Conservation (phyloP, 1,140 invertebrate species). For the Leucophenga varia region DNA sequence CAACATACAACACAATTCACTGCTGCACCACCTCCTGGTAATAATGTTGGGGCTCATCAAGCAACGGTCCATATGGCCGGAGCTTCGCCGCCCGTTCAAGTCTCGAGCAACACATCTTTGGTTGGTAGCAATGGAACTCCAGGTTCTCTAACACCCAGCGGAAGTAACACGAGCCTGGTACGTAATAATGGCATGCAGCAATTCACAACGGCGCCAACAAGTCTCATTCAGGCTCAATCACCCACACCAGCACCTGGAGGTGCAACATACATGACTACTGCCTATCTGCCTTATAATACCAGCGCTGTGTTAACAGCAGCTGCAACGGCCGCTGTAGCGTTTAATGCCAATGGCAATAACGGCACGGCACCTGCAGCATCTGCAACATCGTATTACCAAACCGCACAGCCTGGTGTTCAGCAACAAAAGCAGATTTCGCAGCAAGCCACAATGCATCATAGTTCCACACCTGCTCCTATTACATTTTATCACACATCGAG, state of each 20-base stretch:
- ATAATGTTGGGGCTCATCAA: slow-evolving; percentile 10
- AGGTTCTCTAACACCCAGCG: slow-evolving; percentile 21
- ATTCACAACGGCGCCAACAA: slow-evolving; percentile 33
- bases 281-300: slow-evolving; percentile 31
- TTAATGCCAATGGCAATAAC: slow-evolving; percentile 17
- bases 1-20: slow-evolving; percentile 10
- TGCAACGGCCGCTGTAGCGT: slow-evolving; percentile 22
- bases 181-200: slow-evolving; percentile 24
- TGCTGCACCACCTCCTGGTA: slow-evolving; percentile 12
- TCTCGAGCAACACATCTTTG: slow-evolving; percentile 14
- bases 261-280: slow-evolving; percentile 19
- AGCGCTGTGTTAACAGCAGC: slow-evolving; percentile 21
- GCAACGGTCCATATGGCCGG: slow-evolving; percentile 28
- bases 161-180: slow-evolving; percentile 21
- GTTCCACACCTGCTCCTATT: no score
- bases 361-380: neutral
- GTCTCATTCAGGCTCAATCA: slow-evolving; percentile 28
- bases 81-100: slow-evolving; percentile 27
- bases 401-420: no score
- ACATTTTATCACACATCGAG: no score
- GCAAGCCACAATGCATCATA: no score
- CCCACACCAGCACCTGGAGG: slow-evolving; percentile 8
- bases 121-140: slow-evolving; percentile 19
- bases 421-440: neutral
- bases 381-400: no score